Base-by-base conservation (phyloP, 2,113 vertebrate species). In the Tragelaphus imberbis region DNA sequence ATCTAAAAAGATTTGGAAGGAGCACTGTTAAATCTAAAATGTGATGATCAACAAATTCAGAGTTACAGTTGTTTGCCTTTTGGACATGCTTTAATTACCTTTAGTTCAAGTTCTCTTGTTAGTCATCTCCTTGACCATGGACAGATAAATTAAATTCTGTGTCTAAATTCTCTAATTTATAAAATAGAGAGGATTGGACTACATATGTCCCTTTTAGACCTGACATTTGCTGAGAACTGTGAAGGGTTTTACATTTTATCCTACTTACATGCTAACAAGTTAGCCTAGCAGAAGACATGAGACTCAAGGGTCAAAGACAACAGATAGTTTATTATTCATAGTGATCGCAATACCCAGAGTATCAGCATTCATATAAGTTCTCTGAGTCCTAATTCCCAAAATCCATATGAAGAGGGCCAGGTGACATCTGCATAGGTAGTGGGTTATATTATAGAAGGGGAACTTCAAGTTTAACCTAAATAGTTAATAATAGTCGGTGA, bases 131-230 rank as follows among this genome's bases (percentile, higher is more conserved):
- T 93, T 84, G 33, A 91, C 21, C 14, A 88, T 93, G 36, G 56
- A 15, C 3, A 88, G 28, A n/a, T 19, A 71, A 87, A 77, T 59
- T 87, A 88, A 91, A 87, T 91, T 95, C 51, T 68, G 33, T 16
- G 27, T 63, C 23, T 87, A 61, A 87, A 27, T 89, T 94, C 82
- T 28, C 28, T 97, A 77, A 94, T 85, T 96, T 92, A 77, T 93
- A 94, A 97, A 89, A 89, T 53, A 77, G 12, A 92, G 84, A 51
- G 30, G 11, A 12, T 82, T 94, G 17, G 2, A 81, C 30, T 65
- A 44, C 2, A 61, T 85, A 80, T 88, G 11, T 58, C 21, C 44
- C 4, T 58, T 95, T 84, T n/a, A 94, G 10, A 91, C 88, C 13
- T 28, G 19, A 84, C 49, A 79, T 91, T 97, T 87, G 36, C 92